Evolutionary conservation across 2,888 invertebrate species (phyloP).

Genomic region (Hypomecis atomaria): DNA sequence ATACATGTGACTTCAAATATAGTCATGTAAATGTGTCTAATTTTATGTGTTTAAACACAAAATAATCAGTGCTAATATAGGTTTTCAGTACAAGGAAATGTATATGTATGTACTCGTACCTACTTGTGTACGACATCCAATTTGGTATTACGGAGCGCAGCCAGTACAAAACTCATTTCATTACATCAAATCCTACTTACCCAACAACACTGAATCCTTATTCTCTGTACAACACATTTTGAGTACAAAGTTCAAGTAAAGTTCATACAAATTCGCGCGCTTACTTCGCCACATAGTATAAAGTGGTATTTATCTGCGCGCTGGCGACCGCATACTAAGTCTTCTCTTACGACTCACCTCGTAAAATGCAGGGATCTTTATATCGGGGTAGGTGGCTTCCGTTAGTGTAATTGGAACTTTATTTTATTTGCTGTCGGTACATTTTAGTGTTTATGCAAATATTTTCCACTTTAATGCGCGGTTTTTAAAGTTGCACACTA

Average conservation of each 20-base stretch:
- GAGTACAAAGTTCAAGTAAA: conserved; percentile 9
- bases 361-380: conserved; percentile 30
- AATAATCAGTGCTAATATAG: no score
- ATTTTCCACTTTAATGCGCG: conserved; percentile 3
- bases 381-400: conserved; percentile 16
- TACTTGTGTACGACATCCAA: no score
- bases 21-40: no score
- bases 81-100: no score
- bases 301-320: conserved; percentile 23
- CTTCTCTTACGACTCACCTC: conserved; percentile 31
- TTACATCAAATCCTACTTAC: neutral
- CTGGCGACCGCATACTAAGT: conserved; percentile 33
- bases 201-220: conserved; percentile 1
- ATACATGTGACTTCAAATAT: no score
- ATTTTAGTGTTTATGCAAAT: conserved; percentile 16
- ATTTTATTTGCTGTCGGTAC: conserved; percentile 16
- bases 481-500: neutral
- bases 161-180: no score
- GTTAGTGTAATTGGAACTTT: conserved; percentile 18
- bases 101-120: no score
- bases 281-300: conserved; percentile 20
- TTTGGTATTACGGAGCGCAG: no score
- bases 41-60: no score
- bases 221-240: conserved; percentile 13
- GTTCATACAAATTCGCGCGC: conserved; percentile 15